Conservation (phyloP, 2,888 invertebrate species). For the Ormyrus rosae region DNA sequence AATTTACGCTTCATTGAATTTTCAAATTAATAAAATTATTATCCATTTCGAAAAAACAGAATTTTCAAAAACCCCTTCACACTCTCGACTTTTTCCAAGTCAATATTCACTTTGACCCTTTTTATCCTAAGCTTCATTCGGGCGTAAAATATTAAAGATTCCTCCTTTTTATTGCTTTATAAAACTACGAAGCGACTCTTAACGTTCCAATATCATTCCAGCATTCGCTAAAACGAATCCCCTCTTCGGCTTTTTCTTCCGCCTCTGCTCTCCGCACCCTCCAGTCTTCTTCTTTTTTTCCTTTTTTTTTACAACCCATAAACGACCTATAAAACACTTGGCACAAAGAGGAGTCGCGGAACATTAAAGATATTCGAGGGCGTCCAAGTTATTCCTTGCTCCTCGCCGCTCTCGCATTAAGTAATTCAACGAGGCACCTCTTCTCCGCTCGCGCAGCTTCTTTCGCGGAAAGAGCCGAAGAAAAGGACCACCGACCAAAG, state of each 20-base stretch:
- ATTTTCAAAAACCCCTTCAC: too few species aligned
- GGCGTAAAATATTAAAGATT: constrained; percentile 23
- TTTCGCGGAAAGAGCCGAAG: constrained; percentile 2
- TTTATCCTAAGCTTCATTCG: too few species aligned
- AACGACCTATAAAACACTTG: constrained; percentile 53
- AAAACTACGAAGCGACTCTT: constrained; percentile 1
- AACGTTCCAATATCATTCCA: constrained; percentile 2
- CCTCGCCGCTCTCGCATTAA: constrained; percentile 31
- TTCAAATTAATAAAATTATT: too few species aligned
- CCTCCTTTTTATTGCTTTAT: constrained; percentile 16
- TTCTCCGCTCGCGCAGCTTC: not conserved
- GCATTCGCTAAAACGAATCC: constrained; percentile 21
- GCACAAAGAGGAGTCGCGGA: constrained; percentile 32
- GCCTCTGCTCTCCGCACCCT: not conserved
- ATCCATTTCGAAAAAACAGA: too few species aligned
- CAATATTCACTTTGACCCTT: too few species aligned
- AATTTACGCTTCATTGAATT: too few species aligned
- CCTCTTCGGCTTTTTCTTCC: not conserved
- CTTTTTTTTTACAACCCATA: constrained; percentile 43
- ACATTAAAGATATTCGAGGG: constrained; percentile 50
- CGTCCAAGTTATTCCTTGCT: constrained; percentile 62
- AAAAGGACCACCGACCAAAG: not conserved
- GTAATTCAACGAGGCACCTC: constrained; percentile 43
- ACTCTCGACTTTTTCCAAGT: too few species aligned
- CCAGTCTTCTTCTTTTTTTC: constrained; percentile 1